These are phyloP conservation scores for Asbolus verrucosus DNA, from an alignment of 1,140 invertebrate species.

Conservation along the genomic window DNA sequence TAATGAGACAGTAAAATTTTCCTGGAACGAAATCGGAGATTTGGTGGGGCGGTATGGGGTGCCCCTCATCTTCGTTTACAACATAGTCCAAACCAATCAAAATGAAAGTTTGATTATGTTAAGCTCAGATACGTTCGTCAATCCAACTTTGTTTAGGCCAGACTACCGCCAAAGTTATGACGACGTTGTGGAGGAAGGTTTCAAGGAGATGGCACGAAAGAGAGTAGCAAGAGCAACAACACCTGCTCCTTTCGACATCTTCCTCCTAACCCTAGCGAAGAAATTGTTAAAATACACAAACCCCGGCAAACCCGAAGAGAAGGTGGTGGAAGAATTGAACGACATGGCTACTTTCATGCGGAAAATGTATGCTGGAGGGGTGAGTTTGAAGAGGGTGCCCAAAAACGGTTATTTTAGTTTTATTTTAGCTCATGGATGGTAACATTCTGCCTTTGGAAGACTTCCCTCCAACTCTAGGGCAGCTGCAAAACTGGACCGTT, in stretches of 20 bases:
- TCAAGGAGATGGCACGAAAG: constrained; percentile 10
- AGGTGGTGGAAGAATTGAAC: constrained; percentile 47
- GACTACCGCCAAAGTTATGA: constrained; percentile 34
- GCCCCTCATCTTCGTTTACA: constrained; percentile 54
- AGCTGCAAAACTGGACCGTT: constrained; percentile 59
- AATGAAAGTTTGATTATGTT: constrained; percentile 51
- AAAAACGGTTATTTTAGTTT: no score
- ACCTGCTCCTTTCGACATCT: constrained; percentile 50
- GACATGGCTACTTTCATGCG: constrained; percentile 52
- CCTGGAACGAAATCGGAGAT: constrained; percentile 57
- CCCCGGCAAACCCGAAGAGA: constrained; percentile 39
- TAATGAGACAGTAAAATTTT: constrained; percentile 35
- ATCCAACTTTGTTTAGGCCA: constrained; percentile 46
- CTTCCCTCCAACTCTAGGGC: constrained; percentile 53
- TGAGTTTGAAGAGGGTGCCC: no score
- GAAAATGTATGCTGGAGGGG: constrained; percentile 27
- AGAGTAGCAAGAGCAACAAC: constrained; percentile 5
- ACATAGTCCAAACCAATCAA: constrained; percentile 43
- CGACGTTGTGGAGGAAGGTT: constrained; percentile 50
- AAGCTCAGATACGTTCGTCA: constrained; percentile 40
- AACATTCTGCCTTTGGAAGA: constrained; percentile 6
- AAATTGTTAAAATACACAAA: constrained; percentile 49
- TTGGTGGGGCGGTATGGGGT: constrained; percentile 57
- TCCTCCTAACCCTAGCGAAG: constrained; percentile 49
- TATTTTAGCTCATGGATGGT: neutral